Evolutionary conservation across 2,797 vertebrate genomes (phyloP).

Genomic region (Gallinago nigripennis): DNA sequence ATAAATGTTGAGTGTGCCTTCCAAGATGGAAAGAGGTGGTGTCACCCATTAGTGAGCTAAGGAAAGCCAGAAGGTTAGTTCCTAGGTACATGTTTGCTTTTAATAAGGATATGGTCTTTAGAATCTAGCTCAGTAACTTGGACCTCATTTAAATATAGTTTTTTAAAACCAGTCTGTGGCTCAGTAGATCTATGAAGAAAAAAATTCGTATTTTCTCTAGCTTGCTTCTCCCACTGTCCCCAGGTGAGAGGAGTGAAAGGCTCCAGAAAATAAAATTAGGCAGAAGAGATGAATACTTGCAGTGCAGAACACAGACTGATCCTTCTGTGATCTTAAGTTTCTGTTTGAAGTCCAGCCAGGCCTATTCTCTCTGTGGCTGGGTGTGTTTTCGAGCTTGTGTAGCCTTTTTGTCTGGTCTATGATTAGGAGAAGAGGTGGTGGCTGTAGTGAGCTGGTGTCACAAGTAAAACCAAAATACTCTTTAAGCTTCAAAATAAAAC

Average conservation of each 20-base stretch:
- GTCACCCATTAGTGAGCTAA: background rate
- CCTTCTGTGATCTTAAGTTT: background rate
- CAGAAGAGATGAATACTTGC: conserved; percentile 14
- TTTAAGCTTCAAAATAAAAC: background rate
- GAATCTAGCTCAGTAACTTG: background rate
- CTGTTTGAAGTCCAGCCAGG: background rate
- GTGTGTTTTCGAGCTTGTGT: background rate
- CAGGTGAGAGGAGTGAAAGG: background rate
- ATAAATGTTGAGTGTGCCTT: background rate
- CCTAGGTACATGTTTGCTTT: background rate
- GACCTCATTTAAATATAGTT: conserved; percentile 1
- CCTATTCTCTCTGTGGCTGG: background rate
- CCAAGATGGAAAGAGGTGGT: background rate
- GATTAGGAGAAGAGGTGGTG: background rate
- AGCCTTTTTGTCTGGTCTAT: background rate
- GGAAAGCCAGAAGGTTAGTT: background rate
- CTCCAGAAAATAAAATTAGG: background rate
- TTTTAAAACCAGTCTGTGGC: background rate
- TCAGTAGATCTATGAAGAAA: background rate
- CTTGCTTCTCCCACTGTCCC: background rate
- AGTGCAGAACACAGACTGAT: background rate
- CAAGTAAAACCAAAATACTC: background rate
- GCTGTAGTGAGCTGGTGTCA: background rate
- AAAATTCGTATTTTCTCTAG: background rate
- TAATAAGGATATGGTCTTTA: background rate